Base-by-base conservation (phyloP, 2,888 invertebrate genomes). In the Synergus japonicus region DNA sequence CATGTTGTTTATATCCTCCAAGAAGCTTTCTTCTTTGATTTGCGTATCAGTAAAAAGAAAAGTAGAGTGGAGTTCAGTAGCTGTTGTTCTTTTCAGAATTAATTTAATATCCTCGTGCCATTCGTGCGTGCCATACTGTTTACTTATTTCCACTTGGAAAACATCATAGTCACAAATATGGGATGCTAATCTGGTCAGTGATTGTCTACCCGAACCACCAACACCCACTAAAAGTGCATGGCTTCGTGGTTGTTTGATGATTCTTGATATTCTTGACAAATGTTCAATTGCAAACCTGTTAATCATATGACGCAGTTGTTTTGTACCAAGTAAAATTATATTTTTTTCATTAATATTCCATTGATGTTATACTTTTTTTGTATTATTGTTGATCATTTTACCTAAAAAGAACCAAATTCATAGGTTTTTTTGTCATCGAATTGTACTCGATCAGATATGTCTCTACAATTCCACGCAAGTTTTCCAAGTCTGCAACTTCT, bases 381-480 rank as follows among this genome's bases (percentile, higher is more conserved):
- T 2, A 3, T 49, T 29, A 29, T 73, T 63, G 13, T 22, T 9
- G 22, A 37, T 5, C 37, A 37, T 4, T 37, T 37, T 37, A 37
- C 95, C 96, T 95, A 92, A 97, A 97, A 54, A 98, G 93, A 3
- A 98, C 98, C 78, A 98, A 94, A 92, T 98, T 97, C 98, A 98
- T 98, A 0, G 98, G 98, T 89, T 98, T 98, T 92, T 98, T 98
- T 12, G 97, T 96, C 97, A 98, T 97, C 85, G 97, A 97, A 91
- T 98, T 98, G 90, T 96, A 98, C 90, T 98, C 98, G 0, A 95
- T 95, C 15, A 98, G 93, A 92, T 97, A 98, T 0, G 96, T 96
- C 87, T 98, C 98, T 0, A 98, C 97, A 8, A 98, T 97, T 0
- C 94, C 93, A 80, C 96, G 95, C 79, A 99, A 92, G 84, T 95